Percentiles rank a stretch among this genome's conserved stretches.
phyloP scores from a whole-genome alignment of 2,113 vertebrate species.

The Zapus hudsonius region DNA sequence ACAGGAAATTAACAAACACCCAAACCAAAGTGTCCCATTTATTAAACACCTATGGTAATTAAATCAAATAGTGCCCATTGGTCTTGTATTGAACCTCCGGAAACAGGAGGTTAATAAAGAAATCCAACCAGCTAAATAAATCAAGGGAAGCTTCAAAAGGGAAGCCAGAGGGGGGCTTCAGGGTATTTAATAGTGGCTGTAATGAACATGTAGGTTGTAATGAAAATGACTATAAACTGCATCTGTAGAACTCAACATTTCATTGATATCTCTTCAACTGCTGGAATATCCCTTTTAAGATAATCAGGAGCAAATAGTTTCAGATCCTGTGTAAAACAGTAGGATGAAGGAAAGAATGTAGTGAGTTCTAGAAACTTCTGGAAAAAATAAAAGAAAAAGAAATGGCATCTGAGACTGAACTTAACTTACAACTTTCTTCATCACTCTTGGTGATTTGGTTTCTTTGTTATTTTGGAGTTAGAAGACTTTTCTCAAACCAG shows the following conservation, averaged over 20 bases:
- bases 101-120: constrained; percentile 51
- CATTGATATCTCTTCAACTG: not conserved
- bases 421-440: not conserved
- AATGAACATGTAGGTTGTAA: not conserved
- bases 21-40: not conserved
- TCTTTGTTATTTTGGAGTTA: not conserved
- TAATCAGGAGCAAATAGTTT: constrained; percentile 24
- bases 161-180: not conserved
- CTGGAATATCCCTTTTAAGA: not conserved
- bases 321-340: not conserved
- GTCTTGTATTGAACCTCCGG: constrained; percentile 6
- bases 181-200: not conserved
- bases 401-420: not conserved
- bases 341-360: not conserved
- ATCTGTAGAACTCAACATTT: not conserved
- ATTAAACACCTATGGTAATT: not conserved
- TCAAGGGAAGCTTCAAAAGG: constrained; percentile 1
- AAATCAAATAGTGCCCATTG: not conserved
- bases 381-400: not conserved
- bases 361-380: not conserved
- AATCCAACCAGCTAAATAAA: constrained; percentile 60
- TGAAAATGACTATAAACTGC: not conserved
- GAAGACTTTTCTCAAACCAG: not conserved
- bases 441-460: not conserved
- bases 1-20: not conserved